Percentiles rank a stretch among this genome's conserved stretches.
phyloP scores from a whole-genome alignment of 2,888 invertebrate genomes.

The Germaria angustata region DNA sequence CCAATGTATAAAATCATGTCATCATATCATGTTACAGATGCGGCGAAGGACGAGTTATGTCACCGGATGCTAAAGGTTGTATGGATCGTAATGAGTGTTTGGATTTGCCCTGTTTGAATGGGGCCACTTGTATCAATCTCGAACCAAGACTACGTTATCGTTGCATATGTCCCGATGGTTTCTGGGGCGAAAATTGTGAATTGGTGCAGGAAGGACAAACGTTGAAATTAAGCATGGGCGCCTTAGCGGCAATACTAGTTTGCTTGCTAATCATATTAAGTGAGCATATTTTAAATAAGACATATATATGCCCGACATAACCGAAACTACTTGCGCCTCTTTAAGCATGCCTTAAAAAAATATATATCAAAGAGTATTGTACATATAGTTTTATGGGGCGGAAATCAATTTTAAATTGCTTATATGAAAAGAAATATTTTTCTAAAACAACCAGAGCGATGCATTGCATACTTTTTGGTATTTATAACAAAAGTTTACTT shows the following conservation, averaged over 20 bases:
- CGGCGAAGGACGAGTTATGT: constrained; percentile 94
- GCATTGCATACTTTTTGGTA: not conserved
- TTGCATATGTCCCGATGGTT: constrained; percentile 95
- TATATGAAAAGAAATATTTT: not conserved
- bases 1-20: constrained; percentile 11
- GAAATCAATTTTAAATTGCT: not conserved
- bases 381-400: not conserved
- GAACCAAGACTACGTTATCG: constrained; percentile 92
- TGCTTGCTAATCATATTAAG: constrained; percentile 97
- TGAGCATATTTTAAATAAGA: too few relatives aligned
- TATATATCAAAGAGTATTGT: not conserved
- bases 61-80: constrained; percentile 94
- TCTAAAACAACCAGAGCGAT: not conserved
- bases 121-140: constrained; percentile 94
- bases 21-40: constrained; percentile 83
- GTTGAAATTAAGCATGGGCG: constrained; percentile 97
- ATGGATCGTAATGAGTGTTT: constrained; percentile 97
- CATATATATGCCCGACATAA: not conserved
- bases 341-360: not conserved
- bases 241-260: constrained; percentile 97
- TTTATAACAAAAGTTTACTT: too few relatives aligned
- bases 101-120: constrained; percentile 95
- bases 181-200: constrained; percentile 97
- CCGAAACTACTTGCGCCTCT: constrained; percentile 49
- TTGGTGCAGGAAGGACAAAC: constrained; percentile 96